Evolutionary conservation across 2,113 vertebrate genomes (phyloP).

Genomic region (Polypterus bichir): DNA sequence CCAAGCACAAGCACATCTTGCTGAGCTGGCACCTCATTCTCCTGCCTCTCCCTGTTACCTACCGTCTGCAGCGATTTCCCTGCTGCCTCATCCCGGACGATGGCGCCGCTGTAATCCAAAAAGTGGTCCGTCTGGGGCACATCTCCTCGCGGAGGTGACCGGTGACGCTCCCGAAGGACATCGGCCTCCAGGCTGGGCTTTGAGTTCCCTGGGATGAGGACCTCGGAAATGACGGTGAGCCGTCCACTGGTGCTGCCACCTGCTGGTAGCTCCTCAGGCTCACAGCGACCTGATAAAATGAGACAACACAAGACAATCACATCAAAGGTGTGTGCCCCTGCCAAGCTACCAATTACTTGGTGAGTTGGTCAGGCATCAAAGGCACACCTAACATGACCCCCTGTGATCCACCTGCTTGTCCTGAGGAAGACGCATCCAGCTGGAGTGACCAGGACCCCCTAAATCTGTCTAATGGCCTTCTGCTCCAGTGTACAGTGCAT

Average conservation of each 20-base stretch:
- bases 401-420: no score
- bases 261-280: conserved; percentile 26
- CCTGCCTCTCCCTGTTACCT: conserved; percentile 4
- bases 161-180: conserved; percentile 30
- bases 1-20: neutral
- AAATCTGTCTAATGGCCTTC: no score
- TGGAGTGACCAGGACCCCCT: no score
- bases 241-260: conserved; percentile 7
- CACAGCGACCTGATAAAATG: conserved; percentile 32
- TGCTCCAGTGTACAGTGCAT: no score
- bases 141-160: conserved; percentile 36
- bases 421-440: no score
- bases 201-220: conserved; percentile 12
- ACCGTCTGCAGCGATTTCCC: conserved; percentile 13
- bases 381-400: no score
- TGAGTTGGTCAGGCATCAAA: no score
- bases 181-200: conserved; percentile 26
- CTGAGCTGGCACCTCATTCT: neutral
- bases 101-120: conserved; percentile 21
- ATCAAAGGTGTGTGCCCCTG: no score
- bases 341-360: no score
- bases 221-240: neutral
- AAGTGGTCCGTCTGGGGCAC: conserved; percentile 33
- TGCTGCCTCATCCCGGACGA: conserved; percentile 27
- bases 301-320: neutral